A percentile compares a stretch with the other conserved stretches of the same genome.
Conservation (phyloP, 2,888 invertebrate genomes). For the Galerucella calmariensis region DNA sequence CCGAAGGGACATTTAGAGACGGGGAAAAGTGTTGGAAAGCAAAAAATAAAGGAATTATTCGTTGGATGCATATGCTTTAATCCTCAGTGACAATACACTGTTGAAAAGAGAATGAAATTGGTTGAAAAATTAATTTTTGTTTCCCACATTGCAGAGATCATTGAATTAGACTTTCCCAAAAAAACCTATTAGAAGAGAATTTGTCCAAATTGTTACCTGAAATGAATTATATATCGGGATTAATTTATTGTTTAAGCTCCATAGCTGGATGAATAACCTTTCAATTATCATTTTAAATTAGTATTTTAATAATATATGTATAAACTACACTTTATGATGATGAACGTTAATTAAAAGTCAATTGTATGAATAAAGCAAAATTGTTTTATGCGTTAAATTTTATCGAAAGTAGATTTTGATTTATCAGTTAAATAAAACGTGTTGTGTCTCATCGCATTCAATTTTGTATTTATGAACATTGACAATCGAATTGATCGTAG, state of each 20-base stretch:
- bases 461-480: too few species aligned
- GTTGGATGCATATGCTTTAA: neutral
- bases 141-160: too few species aligned
- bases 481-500: too few species aligned
- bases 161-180: too few species aligned
- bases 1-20: neutral
- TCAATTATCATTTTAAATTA: neutral
- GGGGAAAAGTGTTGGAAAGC: neutral
- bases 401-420: neutral
- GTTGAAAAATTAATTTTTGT: too few species aligned
- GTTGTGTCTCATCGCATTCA: too few species aligned
- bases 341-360: neutral
- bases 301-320: neutral
- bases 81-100: too few species aligned
- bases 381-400: neutral
- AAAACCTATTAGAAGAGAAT: too few species aligned
- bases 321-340: neutral
- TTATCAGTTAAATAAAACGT: neutral
- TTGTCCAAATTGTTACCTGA: too few species aligned
- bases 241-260: neutral
- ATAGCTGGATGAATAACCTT: neutral
- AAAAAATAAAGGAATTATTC: neutral
- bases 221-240: too few species aligned
- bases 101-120: too few species aligned
- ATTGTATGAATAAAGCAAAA: neutral